These are phyloP conservation scores for Stomatorhinus ivindoensis DNA, from an alignment of 2,113 vertebrate genomes.

Conservation along the genomic window DNA sequence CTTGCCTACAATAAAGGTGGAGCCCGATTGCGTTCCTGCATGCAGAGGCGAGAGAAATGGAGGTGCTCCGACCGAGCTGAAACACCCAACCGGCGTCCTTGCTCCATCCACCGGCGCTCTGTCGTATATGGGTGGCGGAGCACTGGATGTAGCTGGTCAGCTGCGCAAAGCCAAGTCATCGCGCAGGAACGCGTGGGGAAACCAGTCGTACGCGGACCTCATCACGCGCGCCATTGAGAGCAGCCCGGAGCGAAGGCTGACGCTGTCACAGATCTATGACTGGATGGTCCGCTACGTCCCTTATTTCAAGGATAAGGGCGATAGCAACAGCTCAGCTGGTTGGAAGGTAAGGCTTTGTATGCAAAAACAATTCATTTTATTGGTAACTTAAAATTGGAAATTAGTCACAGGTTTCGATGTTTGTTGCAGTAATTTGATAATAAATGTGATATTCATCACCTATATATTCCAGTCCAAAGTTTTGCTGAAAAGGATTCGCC, in stretches of 20 bases:
- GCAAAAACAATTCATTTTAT: not conserved
- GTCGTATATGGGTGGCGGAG: constrained; percentile 69
- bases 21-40: constrained; percentile 56
- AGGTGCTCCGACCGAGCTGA: constrained; percentile 70
- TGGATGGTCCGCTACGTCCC: constrained; percentile 98
- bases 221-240: constrained; percentile 97
- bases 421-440: not conserved
- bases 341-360: constrained; percentile 80
- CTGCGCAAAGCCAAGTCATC: constrained; percentile 94
- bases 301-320: constrained; percentile 98
- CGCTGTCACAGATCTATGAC: constrained; percentile 94
- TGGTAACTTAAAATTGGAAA: not conserved
- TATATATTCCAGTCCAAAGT: not conserved
- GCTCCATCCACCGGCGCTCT: constrained; percentile 53
- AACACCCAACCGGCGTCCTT: constrained; percentile 58
- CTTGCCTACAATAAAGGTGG: constrained; percentile 53
- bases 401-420: not conserved
- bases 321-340: constrained; percentile 91
- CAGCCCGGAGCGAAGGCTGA: constrained; percentile 89
- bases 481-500: not conserved
- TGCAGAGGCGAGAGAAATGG: constrained; percentile 72
- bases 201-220: constrained; percentile 94
- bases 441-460: not conserved
- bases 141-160: constrained; percentile 76
- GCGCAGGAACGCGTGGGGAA: constrained; percentile 91